Evolutionary conservation across 2,797 vertebrate species (phyloP), one percentile per base, ranked within the genome.

Genomic region (Limnodromus scolopaceus): DNA sequence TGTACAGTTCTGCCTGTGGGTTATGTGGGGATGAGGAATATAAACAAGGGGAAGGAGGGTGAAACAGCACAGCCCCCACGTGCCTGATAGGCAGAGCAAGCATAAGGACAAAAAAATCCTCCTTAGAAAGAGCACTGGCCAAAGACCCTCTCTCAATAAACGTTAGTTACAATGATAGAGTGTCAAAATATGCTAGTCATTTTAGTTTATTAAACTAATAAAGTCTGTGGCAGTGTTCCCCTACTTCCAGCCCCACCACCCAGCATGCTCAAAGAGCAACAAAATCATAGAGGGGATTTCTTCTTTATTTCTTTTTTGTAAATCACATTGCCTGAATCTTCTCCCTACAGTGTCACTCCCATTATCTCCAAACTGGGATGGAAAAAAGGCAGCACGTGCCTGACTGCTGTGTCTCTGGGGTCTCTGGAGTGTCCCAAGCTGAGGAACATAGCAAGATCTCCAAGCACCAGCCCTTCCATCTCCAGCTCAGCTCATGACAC

Each of bases 341-440:
- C 72, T 80, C 30, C 28, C 23, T 69, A 6, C 20, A n/a, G 13
- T 8, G 5, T 54, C 57, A 53, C 48, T 84, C 32, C 39, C 2
- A 0, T 49, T 80, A 22, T 27, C 41, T 81, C 53, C 38, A 69
- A 49, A 43, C 8, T 0, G 0, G 68, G 25, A 43, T 77, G 48
- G 55, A 28, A 63, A 51, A 78, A 81, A 41, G 43, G 48, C 28
- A 89, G n/a, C 78, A 70, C 1, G 0, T 70, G 25, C 30, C 43
- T 84, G 57, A 16, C 16, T 3, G 3, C 13, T 0, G 1, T 38
- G 13, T 66, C 43, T 72, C 30, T 12, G 12, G 19, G 38, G 14
- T 2, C n/a, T 64, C 41, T 34, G 64, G n/a, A 69, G 12, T 12
- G 6, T 53, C 34, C 45, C 63, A 80, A 23, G n/a, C 32, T 81